Conservation (phyloP, 2,888 invertebrate genomes). For the Mythimna pallens region DNA sequence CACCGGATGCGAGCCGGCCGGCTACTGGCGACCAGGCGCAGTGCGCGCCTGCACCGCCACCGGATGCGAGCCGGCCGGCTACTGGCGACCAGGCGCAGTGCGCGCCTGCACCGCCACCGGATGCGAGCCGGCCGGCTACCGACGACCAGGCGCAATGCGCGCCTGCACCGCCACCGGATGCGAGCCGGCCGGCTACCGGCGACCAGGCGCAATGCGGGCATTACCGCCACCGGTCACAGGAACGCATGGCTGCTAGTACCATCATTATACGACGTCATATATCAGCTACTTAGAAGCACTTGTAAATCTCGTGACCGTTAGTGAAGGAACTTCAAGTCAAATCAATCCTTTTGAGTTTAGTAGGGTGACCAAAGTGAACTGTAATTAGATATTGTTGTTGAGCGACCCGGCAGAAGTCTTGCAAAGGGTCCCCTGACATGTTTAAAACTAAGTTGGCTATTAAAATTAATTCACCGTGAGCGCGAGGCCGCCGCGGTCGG, state of each 20-base stretch:
- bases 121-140: background rate
- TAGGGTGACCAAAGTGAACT: slow-evolving; percentile 1
- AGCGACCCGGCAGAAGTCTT: slow-evolving; percentile 1
- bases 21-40: slow-evolving; percentile 7
- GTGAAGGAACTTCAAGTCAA: background rate
- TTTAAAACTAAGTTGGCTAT: slow-evolving; percentile 46
- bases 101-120: background rate
- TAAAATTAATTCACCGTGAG: slow-evolving; percentile 34
- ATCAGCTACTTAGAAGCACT: background rate
- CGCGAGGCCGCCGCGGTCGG: background rate
- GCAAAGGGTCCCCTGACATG: slow-evolving; percentile 24
- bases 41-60: background rate
- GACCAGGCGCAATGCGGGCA: background rate
- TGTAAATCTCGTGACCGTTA: background rate
- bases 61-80: background rate
- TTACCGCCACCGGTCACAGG: background rate
- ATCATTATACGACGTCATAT: background rate
- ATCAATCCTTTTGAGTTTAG: background rate
- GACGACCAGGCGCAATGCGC: slow-evolving; percentile 1
- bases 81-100: slow-evolving; percentile 6
- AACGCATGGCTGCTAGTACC: background rate
- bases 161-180: background rate
- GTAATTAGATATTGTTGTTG: slow-evolving; percentile 24
- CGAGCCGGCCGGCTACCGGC: slow-evolving; percentile 21
- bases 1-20: background rate